Conservation (phyloP, 2,797 vertebrate species). For the Geotrypetes seraphini region DNA sequence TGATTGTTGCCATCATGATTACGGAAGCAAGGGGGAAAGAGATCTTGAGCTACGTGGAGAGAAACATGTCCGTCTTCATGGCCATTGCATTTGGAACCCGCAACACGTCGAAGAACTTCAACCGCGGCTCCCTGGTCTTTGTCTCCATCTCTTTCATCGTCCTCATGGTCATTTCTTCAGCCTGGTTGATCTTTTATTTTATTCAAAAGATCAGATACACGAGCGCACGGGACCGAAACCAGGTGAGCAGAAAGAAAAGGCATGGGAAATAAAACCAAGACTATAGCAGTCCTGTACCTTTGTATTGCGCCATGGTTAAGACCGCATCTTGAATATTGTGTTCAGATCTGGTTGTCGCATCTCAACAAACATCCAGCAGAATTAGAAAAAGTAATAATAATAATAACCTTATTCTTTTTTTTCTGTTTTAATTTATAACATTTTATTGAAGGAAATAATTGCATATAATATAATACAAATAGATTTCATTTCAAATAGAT, state of each 20-base stretch:
- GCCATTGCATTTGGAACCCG: slow-evolving; percentile 77
- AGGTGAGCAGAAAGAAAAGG: slow-evolving; percentile 60
- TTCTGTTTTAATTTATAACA: no score
- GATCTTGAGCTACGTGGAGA: slow-evolving; percentile 81
- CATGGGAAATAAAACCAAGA: no score
- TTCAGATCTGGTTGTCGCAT: no score
- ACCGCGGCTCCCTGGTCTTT: slow-evolving; percentile 86
- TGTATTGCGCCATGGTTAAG: no score
- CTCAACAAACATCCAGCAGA: no score
- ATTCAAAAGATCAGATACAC: slow-evolving; percentile 94
- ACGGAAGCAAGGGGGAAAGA: slow-evolving; percentile 84
- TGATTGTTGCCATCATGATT: slow-evolving; percentile 93
- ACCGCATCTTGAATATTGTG: no score
- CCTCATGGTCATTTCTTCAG: slow-evolving; percentile 92
- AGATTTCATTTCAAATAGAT: no score
- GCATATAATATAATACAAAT: no score
- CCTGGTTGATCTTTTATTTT: slow-evolving; percentile 97
- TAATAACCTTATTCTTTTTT: no score
- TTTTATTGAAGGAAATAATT: no score
- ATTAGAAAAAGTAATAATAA: no score
- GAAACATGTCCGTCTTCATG: slow-evolving; percentile 84
- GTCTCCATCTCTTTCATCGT: slow-evolving; percentile 96
- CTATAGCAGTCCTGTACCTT: no score
- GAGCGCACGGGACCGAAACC: slow-evolving; percentile 81
- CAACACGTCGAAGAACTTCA: slow-evolving; percentile 71